These are phyloP conservation scores for Palloptera scutellata DNA, from an alignment of 2,888 invertebrate genomes.

Conservation along the genomic window DNA sequence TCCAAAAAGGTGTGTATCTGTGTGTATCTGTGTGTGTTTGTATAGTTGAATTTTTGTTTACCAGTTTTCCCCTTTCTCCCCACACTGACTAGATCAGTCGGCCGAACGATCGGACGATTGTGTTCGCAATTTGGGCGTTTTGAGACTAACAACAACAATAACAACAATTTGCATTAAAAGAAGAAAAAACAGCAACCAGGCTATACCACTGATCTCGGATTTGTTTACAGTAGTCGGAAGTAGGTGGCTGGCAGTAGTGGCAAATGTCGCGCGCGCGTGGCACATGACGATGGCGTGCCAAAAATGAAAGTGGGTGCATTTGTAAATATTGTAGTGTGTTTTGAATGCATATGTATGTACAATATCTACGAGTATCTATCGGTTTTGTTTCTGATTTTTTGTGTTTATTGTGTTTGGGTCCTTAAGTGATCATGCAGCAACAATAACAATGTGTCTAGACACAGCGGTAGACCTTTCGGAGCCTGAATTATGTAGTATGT, in stretches of 20 bases:
- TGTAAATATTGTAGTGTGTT: conserved; percentile 1
- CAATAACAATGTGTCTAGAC: conserved; percentile 6
- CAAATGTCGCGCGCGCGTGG: conserved; percentile 27
- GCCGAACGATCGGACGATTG: conserved; percentile 21
- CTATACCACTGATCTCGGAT: conserved; percentile 16
- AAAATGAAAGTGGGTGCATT: conserved; percentile 38
- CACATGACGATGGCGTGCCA: conserved; percentile 16
- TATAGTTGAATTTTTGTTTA: background rate
- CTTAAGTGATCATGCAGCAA: conserved; percentile 15
- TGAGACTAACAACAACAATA: background rate
- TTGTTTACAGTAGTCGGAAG: conserved; percentile 18
- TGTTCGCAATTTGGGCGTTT: conserved; percentile 27
- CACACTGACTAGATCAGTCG: conserved; percentile 12
- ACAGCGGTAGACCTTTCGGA: conserved; percentile 24
- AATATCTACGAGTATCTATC: conserved; percentile 19
- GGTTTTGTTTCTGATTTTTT: conserved; percentile 10
- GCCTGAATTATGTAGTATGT: conserved; percentile 7
- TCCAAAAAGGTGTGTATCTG: conserved; percentile 1
- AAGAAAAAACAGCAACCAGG: conserved; percentile 3
- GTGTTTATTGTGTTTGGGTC: conserved; percentile 1
- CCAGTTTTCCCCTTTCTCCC: background rate
- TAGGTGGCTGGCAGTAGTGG: conserved; percentile 34
- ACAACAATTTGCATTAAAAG: background rate
- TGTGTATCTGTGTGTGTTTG: background rate
- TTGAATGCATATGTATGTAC: background rate